These are phyloP conservation scores for Acanthis flammea DNA, from an alignment of 2,797 vertebrate genomes.

Conservation along the genomic window DNA sequence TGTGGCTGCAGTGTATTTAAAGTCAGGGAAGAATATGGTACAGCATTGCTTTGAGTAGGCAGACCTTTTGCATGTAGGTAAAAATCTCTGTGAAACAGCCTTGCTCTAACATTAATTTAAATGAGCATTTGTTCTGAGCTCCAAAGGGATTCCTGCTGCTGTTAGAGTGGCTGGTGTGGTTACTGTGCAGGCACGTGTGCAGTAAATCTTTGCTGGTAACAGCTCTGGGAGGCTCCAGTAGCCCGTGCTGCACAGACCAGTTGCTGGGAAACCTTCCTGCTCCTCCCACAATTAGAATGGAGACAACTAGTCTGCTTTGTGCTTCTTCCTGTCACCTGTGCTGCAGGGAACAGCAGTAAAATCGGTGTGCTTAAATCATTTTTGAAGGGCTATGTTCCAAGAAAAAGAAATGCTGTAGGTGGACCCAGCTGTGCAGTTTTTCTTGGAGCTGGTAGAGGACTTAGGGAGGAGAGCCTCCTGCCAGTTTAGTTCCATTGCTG, in stretches of 20 bases:
- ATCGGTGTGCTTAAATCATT: neutral
- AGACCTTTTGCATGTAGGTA: neutral
- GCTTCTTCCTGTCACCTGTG: neutral
- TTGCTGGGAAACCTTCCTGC: constrained; percentile 36
- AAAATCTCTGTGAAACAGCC: neutral
- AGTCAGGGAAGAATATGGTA: neutral
- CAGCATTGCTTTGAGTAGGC: rapidly evolving
- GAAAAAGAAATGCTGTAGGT: neutral
- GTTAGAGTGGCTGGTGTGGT: neutral
- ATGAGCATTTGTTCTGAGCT: neutral
- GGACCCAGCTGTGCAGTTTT: neutral
- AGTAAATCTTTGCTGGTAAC: neutral
- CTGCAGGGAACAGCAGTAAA: neutral
- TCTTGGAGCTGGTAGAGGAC: neutral
- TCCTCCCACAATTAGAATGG: neutral
- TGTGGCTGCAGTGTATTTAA: neutral
- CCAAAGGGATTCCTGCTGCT: neutral
- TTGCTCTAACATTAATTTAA: neutral
- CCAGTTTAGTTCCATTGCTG: neutral
- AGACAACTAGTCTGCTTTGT: neutral
- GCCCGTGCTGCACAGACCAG: neutral
- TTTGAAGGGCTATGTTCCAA: neutral
- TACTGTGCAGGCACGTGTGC: neutral
- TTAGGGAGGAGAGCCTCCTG: neutral
- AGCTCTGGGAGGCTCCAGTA: neutral